Percentiles rank a stretch among this genome's conserved stretches.
These are phyloP conservation scores for Digitonthophagus gazella DNA, from an alignment of 2,888 invertebrate genomes.

Conservation along the genomic window DNA sequence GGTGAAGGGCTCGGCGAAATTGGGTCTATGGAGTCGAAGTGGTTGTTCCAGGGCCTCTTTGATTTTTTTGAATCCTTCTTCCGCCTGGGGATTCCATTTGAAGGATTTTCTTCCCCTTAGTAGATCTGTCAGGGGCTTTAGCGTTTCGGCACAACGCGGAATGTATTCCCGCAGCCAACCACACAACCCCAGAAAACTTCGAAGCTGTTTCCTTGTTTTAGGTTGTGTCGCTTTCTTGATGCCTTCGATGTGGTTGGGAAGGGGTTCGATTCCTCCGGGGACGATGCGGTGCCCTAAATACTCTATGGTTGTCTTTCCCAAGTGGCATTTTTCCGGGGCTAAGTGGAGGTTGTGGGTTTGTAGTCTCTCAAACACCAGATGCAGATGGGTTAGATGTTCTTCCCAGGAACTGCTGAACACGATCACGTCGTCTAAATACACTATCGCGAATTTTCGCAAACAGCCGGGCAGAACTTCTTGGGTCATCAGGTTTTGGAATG, in stretches of 20 bases:
- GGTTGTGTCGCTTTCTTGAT: not conserved
- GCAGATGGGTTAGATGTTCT: slow-evolving; percentile 30
- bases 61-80: slow-evolving; percentile 25
- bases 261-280: slow-evolving; percentile 13
- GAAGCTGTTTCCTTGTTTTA: no score
- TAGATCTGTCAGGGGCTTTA: no score
- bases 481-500: slow-evolving; percentile 39
- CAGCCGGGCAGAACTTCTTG: slow-evolving; percentile 31
- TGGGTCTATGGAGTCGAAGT: no score
- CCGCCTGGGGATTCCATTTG: slow-evolving; percentile 26
- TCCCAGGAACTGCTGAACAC: no score
- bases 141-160: slow-evolving; percentile 29
- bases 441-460: slow-evolving; percentile 28
- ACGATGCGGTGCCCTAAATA: no score
- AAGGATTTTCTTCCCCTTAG: slow-evolving; percentile 27
- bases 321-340: slow-evolving; percentile 16
- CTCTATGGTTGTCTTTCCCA: slow-evolving; percentile 9
- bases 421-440: slow-evolving; percentile 41
- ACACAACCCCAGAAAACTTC: slow-evolving; percentile 32
- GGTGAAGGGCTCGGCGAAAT: no score
- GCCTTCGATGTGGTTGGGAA: slow-evolving; percentile 11
- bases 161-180: slow-evolving; percentile 37
- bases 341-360: slow-evolving; percentile 22
- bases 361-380: slow-evolving; percentile 30
- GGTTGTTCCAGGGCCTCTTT: slow-evolving; percentile 29